Evolutionary conservation across 2,888 invertebrate species (phyloP).

Genomic region (Dynastes tityus): DNA sequence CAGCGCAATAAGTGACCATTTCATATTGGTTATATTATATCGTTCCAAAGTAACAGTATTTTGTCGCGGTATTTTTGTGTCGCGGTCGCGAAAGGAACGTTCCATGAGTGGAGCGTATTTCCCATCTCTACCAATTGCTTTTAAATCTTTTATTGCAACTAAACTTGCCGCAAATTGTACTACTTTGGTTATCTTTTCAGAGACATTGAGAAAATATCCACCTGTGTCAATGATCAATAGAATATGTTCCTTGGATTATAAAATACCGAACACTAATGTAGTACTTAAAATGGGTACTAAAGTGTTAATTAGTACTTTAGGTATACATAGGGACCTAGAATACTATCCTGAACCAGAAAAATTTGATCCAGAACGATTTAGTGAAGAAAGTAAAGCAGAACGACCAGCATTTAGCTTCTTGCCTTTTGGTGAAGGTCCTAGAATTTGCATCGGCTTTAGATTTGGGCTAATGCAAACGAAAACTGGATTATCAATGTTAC

Average conservation of each 20-base stretch:
- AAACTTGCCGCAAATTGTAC: too few relatives aligned
- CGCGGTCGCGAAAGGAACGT: too few relatives aligned
- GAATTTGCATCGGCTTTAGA: constrained; percentile 9
- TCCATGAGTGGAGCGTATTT: too few relatives aligned
- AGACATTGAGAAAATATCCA: constrained; percentile 20
- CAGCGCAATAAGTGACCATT: too few relatives aligned
- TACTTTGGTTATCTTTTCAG: neutral
- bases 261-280: constrained; percentile 13
- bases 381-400: constrained; percentile 4
- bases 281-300: neutral
- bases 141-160: too few relatives aligned
- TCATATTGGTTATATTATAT: too few relatives aligned
- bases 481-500: constrained; percentile 7
- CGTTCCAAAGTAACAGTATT: too few relatives aligned
- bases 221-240: constrained; percentile 16
- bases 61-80: too few relatives aligned
- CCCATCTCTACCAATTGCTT: too few relatives aligned
- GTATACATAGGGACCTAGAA: constrained; percentile 10
- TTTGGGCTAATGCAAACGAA: constrained; percentile 9
- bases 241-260: constrained; percentile 27
- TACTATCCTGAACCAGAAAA: constrained; percentile 23
- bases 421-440: constrained; percentile 27
- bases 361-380: constrained; percentile 31
- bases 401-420: constrained; percentile 14
- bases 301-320: constrained; percentile 20